Percentiles rank a stretch among this genome's conserved stretches.
Conservation (phyloP, 2,113 vertebrate genomes). For the Sitta europaea region DNA sequence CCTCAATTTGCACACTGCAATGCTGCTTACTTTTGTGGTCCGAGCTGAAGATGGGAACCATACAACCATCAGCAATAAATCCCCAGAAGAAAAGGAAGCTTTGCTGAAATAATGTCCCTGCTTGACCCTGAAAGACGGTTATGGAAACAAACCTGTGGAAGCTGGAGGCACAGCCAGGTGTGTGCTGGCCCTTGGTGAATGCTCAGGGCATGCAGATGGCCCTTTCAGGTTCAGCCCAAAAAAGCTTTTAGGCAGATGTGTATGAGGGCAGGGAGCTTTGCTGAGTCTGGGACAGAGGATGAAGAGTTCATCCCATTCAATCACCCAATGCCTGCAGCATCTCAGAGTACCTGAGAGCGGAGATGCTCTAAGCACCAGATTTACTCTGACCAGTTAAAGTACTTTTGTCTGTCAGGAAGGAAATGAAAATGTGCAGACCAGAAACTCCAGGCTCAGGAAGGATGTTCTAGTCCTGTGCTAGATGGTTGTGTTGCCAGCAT, state of each 20-base stretch:
- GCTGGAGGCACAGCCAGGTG: background rate
- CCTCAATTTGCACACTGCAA: background rate
- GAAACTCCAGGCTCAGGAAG: background rate
- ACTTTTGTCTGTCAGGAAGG: background rate
- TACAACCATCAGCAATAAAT: slow-evolving; percentile 7
- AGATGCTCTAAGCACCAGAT: background rate
- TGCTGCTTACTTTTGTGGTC: background rate
- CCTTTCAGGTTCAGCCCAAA: background rate
- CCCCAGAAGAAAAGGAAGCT: background rate
- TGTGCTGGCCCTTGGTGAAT: background rate
- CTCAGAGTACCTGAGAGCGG: too few relatives aligned
- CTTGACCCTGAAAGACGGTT: background rate
- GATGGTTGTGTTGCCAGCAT: background rate
- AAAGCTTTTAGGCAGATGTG: background rate
- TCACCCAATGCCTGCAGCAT: background rate
- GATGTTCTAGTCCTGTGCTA: background rate
- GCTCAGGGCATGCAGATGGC: background rate
- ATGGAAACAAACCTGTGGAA: background rate
- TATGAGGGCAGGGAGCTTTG: background rate
- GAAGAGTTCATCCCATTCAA: background rate
- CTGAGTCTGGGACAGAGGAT: background rate
- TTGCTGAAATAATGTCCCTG: background rate
- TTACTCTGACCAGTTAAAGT: background rate
- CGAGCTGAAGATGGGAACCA: background rate
- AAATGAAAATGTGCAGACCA: background rate